Base-by-base conservation (phyloP, 2,888 invertebrate species). In the Allygus modestus region DNA sequence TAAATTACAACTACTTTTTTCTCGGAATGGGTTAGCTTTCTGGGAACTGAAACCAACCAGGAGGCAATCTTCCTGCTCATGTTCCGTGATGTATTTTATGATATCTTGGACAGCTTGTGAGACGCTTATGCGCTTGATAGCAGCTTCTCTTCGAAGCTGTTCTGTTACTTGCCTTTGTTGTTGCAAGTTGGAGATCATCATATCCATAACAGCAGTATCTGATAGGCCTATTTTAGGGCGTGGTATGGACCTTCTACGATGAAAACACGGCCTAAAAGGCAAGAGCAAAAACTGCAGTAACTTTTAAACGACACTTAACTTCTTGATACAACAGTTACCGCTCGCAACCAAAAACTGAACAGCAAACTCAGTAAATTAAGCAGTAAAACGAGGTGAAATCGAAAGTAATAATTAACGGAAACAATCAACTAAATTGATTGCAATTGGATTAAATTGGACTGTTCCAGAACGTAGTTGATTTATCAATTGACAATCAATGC, bases 11-110 rank as follows among this genome's bases (percentile, higher is more conserved):
- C 5, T 95, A 90, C 96, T 97, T 92, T 98, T 98, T 91, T 98
- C 98, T 87, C 97, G 94, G 92, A 97, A 98, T 37, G 98, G 98
- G 91, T 98, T 98, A 20, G 97, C 96, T 90, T 97, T 97, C 90
- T 98, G 98, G 88, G 96, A 97, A 86, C 97, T 96, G 91, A 98
- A 98, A 46, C 98, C 98, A 87, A 97, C 96, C 87, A 98, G 93
- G 75, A 98, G 93, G 89, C 96, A 98, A 91, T 98, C 98, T 89
- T 98, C 98, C 88, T 96, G 96, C 89, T 97, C 96, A 89, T 98
- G 97, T 89, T 98, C 97, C 65, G 94, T 93, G 87, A 98, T 96
- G 90, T 94, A 98, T 90, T 97, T 97, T 90, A 98, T 96, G 88
- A 98, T 97, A 89, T 98, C 96, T 87, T 96, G 95, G 84, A 98